A percentile compares a stretch with the other conserved stretches of the same genome.
Evolutionary conservation across 2,888 invertebrate genomes (phyloP).

Genomic region (Serripes groenlandicus): DNA sequence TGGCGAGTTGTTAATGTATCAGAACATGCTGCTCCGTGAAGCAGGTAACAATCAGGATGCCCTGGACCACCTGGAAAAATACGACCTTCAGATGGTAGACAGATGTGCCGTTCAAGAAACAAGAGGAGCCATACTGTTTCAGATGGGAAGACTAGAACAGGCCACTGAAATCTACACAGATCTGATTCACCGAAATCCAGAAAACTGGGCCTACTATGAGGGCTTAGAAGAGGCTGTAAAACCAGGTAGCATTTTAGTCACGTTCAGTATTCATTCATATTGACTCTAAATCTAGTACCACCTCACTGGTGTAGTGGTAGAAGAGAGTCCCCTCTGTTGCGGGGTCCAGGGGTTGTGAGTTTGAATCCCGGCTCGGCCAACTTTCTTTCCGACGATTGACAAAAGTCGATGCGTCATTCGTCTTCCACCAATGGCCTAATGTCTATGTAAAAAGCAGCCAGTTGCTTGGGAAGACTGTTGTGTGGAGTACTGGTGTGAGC

Average conservation of each 20-base stretch:
- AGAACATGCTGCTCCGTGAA: conserved; percentile 98
- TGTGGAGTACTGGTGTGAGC: too few relatives aligned
- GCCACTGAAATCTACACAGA: conserved; percentile 93
- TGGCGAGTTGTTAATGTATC: conserved; percentile 98
- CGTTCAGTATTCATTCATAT: background rate
- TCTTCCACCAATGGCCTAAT: too few relatives aligned
- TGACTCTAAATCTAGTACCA: background rate
- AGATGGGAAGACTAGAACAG: conserved; percentile 87
- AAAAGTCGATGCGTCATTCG: too few relatives aligned
- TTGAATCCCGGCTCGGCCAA: too few relatives aligned
- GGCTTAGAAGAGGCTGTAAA: conserved; percentile 95
- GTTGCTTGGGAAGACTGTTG: too few relatives aligned
- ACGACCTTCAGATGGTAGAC: conserved; percentile 97
- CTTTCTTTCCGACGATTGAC: too few relatives aligned
- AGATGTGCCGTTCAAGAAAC: conserved; percentile 97
- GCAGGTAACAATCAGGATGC: conserved; percentile 95
- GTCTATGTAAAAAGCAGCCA: too few relatives aligned
- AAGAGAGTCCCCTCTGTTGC: too few relatives aligned
- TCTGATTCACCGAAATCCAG: conserved; percentile 96
- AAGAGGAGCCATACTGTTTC: conserved; percentile 87
- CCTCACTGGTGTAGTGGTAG: too few relatives aligned
- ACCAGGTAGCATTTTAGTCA: conserved; percentile 88
- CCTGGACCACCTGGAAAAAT: conserved; percentile 94
- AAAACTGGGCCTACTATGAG: conserved; percentile 97
- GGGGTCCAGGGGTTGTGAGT: too few relatives aligned